Base-by-base conservation (phyloP, 1,140 invertebrate species). In the Microplitis demolitor region DNA sequence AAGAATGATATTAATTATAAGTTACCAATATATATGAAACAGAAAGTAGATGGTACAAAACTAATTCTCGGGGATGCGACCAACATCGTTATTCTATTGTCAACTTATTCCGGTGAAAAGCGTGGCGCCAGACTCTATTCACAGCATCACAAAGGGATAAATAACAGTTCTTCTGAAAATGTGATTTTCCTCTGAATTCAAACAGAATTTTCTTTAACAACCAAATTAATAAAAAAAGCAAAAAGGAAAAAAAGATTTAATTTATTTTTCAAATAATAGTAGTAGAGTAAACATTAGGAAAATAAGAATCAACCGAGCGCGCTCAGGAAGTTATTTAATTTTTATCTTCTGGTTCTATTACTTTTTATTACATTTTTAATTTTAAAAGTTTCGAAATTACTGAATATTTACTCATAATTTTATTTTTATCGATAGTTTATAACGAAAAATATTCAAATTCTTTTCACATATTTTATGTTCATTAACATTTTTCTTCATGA, bases 21-120 rank as follows among this genome's bases (percentile, higher is more conserved):
- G n/a, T n/a, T n/a, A n/a, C n/a, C n/a, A n/a, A 60, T 6, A 62
- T 45, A 61, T 24, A 66, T 66, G 37, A 24, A 37, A 31, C 37
- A 14, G 13, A 50, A n/a, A 34, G 63, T 60, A 37, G 37, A 60
- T 69, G 37, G 67, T 62, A 51, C 2, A 31, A 33, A 70, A 62
- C 39, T 24, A 60, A 62, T 70, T 62, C 68, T 45, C 39, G 60
- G 37, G 60, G 68, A 60, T 34, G 45, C 60, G 37, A 37, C 35
- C 60, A 62, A 35, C 60, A 62, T 35, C 60, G 35, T 62, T 62
- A 62, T 62, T 37, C 60, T 62, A 62, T 62, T 62, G 60, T 62
- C 14, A 6, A 37, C 60, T 37, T 62, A 62, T 37, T 62, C 35
- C 33, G 13, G 35, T 58, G 60, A 60, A 60, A 34, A 62, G 35